Base-by-base conservation (phyloP, 2,113 vertebrate species). In the Morone chrysops region DNA sequence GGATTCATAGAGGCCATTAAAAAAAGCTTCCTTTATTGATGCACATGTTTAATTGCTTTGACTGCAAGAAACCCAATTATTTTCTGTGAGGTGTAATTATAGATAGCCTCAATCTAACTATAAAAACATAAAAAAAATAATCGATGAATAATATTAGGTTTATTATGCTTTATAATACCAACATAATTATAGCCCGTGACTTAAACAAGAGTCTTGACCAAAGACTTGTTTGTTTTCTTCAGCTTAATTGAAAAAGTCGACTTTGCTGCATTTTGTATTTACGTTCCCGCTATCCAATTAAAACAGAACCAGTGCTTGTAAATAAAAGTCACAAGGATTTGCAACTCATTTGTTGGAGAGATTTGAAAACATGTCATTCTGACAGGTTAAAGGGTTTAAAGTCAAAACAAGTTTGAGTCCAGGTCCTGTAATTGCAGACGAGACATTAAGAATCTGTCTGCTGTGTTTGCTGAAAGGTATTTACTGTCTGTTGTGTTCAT, bases 1-100 rank as follows among this genome's bases (percentile, higher is more conserved):
- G 20, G 38, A 8, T 9, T 68, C 60, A 50, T 4, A 7, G n/a
- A 14, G 36, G 62, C 63, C 65, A 12, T 60, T 72, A 18, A 61
- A 54, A 62, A 36, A 20, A 22, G 56, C 67, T 48, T 48, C 48
- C 16, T 75, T 59, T 62, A 63, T 11, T 83, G 31, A 61, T 48
- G 13, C 62, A 47, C 50, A 36, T 43, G 66, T 78, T 65, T 68
- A 82, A 88, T 56, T 80, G 40, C 63, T 67, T 40, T 36, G 59
- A 83, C 7, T 13, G 8, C 12, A 59, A 72, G 53, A 77, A 82
- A 87, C 3, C 22, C 50, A 91, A 88, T 86, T 89, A 89, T 78
- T 84, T 80, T 2, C 54, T 50, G 38, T 12, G 43, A 77, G 69
- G 69, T 62, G 69, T 80, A 86, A 86, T 89, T 83, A 88, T 69